Evolutionary conservation across 2,797 vertebrate genomes (phyloP), one percentile per base, ranked within the genome.

Genomic region (Oryzias dopingdopingensis): DNA sequence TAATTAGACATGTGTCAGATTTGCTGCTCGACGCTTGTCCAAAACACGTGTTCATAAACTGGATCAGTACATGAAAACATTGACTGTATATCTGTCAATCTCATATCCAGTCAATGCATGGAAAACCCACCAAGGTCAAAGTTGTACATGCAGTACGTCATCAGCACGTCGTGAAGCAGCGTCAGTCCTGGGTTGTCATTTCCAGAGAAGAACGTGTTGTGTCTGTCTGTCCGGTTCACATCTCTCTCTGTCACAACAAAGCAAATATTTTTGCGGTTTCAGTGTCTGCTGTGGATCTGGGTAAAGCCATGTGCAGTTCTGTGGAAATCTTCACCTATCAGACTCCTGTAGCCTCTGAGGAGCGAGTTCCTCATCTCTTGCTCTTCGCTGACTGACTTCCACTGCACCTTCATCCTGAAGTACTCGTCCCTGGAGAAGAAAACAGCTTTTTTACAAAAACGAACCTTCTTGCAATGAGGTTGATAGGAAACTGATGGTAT

Each of bases 121-220:
- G 20, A 22, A 50, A 18, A 60, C 89, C 2, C 71, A 96, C 95
- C 95, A 0, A 97, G 88, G 65, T 97, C 95, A 4, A 97, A 97
- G 89, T 97, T 94, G 83, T 91, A 96, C 95, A 97, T 96, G 93
- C 95, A 97, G 88, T 97, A 96, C 0, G 95, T 97, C 89, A 96
- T 95, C 26, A 97, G 89, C 22, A 95, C 93, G 4, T 97, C 95
- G 0, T 94, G 88, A 1, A 97, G 93, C 56, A 97, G 90, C 1
- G 88, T 82, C 66, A 96, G 88, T 3, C 94, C 94, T 0, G 95
- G 95, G 44, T 95, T 96, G 51, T 94, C 92, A 0, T 90, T 93
- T 0, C 95, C 95, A 17, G 95, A 94, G 5, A 95, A 97, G 88
- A 96, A 97, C 1, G 92, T 92, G 78, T 96, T 95, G 65, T 91